Conservation (phyloP, 2,113 vertebrate genomes). For the Onychorhynchus coronatus region DNA sequence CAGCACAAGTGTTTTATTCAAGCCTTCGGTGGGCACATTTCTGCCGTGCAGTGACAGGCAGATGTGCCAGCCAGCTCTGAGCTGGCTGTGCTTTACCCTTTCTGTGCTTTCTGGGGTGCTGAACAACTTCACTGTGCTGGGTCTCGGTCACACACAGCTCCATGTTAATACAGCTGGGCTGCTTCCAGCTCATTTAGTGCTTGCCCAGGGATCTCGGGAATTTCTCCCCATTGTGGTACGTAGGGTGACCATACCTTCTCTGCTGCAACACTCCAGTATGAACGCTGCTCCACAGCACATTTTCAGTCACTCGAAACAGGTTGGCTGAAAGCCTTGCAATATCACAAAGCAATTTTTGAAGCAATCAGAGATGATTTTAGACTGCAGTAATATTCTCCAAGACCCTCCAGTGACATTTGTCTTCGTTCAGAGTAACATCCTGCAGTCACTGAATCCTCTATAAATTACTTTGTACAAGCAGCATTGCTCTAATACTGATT, state of each 20-base stretch:
- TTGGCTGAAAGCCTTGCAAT: background rate
- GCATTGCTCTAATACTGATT: background rate
- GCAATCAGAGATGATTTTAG: background rate
- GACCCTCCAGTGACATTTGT: background rate
- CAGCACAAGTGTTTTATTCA: background rate
- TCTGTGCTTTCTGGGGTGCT: background rate
- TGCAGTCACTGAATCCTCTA: background rate
- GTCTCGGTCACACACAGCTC: background rate
- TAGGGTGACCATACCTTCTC: background rate
- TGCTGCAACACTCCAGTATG: background rate
- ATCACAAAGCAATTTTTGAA: background rate
- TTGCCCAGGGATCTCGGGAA: background rate
- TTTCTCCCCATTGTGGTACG: background rate
- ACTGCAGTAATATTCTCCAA: background rate
- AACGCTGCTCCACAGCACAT: background rate
- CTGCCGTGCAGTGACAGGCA: fast-evolving
- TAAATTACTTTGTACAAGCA: background rate
- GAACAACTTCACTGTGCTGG: background rate
- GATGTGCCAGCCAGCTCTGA: background rate
- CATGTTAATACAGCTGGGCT: background rate
- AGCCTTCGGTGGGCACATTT: background rate
- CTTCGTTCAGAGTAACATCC: background rate
- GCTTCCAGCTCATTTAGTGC: background rate
- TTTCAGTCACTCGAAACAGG: background rate
- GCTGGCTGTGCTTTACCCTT: background rate